A percentile compares a stretch with the other conserved stretches of the same genome.
These are phyloP conservation scores for Ceratosolen fusciceps DNA, from an alignment of 1,140 invertebrate species.

Conservation along the genomic window DNA sequence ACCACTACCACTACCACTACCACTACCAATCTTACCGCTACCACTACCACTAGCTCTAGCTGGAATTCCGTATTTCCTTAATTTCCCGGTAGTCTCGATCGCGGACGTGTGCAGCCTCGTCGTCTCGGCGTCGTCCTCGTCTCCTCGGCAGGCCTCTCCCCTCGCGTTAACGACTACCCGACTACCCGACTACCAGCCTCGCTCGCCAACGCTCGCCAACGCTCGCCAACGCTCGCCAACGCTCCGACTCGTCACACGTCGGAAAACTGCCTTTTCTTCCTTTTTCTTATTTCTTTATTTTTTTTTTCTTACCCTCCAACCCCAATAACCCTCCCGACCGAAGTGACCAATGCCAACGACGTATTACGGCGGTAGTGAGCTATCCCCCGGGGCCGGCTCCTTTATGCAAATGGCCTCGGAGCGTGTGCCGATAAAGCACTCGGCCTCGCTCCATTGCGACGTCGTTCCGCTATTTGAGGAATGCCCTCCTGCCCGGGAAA, in stretches of 20 bases:
- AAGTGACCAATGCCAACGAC: too few species aligned
- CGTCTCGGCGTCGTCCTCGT: not conserved
- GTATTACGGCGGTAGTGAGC: too few species aligned
- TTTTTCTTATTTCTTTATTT: not conserved
- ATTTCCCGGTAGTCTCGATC: not conserved
- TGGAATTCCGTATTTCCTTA: too few species aligned
- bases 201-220: slow-evolving; percentile 19
- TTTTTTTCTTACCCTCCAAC: not conserved
- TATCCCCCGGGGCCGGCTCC: too few species aligned
- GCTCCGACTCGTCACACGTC: not conserved
- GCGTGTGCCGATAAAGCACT: not conserved
- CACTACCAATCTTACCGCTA: too few species aligned
- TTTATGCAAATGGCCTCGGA: slow-evolving; percentile 24
- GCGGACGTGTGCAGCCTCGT: not conserved
- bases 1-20: too few species aligned
- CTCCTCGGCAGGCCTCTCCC: not conserved
- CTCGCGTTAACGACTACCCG: slow-evolving; percentile 30
- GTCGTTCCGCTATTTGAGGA: not conserved
- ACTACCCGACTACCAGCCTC: not conserved
- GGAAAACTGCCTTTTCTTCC: slow-evolving; percentile 14
- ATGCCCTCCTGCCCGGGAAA: not conserved
- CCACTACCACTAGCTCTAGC: too few species aligned
- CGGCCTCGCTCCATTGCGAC: not conserved
- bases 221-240: not conserved
- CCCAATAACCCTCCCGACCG: too few species aligned